These are phyloP conservation scores for Uloborus plumipes DNA, from an alignment of 2,888 invertebrate species.

Conservation along the genomic window DNA sequence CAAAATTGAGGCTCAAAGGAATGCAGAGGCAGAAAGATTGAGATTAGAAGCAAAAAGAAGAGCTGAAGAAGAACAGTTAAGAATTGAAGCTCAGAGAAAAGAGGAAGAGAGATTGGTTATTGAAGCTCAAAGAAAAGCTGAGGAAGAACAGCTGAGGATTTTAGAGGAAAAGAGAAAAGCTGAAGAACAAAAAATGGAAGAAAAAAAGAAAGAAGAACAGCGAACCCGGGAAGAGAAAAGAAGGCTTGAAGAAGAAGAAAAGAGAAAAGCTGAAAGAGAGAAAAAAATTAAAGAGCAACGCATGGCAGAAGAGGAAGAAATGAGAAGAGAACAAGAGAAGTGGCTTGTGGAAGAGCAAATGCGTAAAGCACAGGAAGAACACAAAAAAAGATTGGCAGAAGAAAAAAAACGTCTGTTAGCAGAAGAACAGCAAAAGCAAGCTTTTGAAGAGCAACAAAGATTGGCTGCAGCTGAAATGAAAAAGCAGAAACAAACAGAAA, in stretches of 20 bases:
- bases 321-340: slow-evolving; percentile 38
- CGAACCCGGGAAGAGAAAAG: slow-evolving; percentile 24
- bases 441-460: slow-evolving; percentile 7
- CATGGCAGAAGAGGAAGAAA: slow-evolving; percentile 38
- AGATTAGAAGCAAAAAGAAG: neutral
- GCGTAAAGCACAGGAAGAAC: slow-evolving; percentile 43
- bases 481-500: slow-evolving; percentile 1
- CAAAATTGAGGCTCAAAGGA: neutral
- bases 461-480: neutral
- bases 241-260: slow-evolving; percentile 41
- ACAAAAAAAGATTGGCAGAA: slow-evolving; percentile 39
- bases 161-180: slow-evolving; percentile 15
- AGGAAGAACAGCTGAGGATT: neutral
- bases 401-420: slow-evolving; percentile 33
- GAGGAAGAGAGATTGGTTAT: slow-evolving; percentile 2
- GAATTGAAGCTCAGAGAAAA: slow-evolving; percentile 23
- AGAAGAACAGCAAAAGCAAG: slow-evolving; percentile 28
- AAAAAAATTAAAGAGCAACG: slow-evolving; percentile 19
- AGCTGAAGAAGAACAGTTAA: slow-evolving; percentile 13
- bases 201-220: slow-evolving; percentile 28
- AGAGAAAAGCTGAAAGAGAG: slow-evolving; percentile 35
- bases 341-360: slow-evolving; percentile 44
- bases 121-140: slow-evolving; percentile 8
- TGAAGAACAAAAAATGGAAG: slow-evolving; percentile 23
- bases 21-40: neutral